These are phyloP conservation scores for Torymus aiolomorphi DNA, from an alignment of 2,888 invertebrate genomes.

Conservation along the genomic window DNA sequence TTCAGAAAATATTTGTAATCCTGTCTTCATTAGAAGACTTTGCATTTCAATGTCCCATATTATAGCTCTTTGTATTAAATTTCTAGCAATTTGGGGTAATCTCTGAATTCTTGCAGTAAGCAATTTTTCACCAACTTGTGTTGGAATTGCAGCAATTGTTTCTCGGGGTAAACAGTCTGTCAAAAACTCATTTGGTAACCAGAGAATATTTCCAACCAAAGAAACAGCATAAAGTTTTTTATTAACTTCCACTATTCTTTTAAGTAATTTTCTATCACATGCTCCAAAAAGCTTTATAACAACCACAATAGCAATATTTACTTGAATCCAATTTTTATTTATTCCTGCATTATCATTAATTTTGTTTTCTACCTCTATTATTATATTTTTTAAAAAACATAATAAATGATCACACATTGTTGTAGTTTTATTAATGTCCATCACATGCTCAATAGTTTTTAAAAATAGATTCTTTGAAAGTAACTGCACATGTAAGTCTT, in stretches of 20 bases:
- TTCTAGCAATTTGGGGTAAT: conserved; percentile 67
- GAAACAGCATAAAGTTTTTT: conserved; percentile 88
- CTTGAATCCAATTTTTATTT: conserved; percentile 80
- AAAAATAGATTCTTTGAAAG: conserved; percentile 78
- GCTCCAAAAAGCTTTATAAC: conserved; percentile 85
- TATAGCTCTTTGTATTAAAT: conserved; percentile 78
- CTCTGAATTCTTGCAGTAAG: conserved; percentile 65
- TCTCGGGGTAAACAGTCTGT: conserved; percentile 79
- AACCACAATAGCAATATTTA: conserved; percentile 83
- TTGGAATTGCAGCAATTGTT: conserved; percentile 59
- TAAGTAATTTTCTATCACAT: conserved; percentile 86
- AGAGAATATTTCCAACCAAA: conserved; percentile 87
- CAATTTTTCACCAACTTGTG: conserved; percentile 70
- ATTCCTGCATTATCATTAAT: conserved; percentile 77
- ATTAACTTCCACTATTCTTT: conserved; percentile 85
- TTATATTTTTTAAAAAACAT: conserved; percentile 81
- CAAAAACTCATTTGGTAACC: conserved; percentile 91
- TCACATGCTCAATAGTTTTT: conserved; percentile 75
- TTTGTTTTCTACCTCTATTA: conserved; percentile 80
- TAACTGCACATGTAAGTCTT: conserved; percentile 82
- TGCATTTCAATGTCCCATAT: conserved; percentile 72
- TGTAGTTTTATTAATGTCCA: conserved; percentile 77
- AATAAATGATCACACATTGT: conserved; percentile 81
- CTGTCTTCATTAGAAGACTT: conserved; percentile 81
- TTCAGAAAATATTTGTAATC: conserved; percentile 67